Conservation (phyloP, 1,140 invertebrate species). For the Cephus cinctus region DNA sequence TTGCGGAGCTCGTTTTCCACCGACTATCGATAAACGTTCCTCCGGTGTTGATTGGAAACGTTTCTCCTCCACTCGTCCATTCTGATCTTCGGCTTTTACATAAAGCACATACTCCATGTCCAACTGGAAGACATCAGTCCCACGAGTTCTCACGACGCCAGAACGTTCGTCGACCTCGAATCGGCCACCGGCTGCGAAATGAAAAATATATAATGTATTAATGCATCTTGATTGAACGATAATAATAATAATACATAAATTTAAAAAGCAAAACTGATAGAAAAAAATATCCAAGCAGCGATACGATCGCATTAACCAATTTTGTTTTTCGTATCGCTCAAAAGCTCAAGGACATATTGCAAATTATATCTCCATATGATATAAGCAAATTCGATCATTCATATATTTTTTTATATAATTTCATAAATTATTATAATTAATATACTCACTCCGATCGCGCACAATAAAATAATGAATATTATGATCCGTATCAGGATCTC, state of each 20-base stretch:
- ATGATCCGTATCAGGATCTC: conserved; percentile 91
- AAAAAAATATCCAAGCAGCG: too few species aligned
- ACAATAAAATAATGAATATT: conserved; percentile 96
- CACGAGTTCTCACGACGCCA: conserved; percentile 88
- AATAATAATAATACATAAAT: too few species aligned
- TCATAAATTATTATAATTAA: background rate
- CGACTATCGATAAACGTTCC: conserved; percentile 88
- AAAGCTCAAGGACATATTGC: too few species aligned
- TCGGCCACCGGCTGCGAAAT: conserved; percentile 63
- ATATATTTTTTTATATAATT: conserved; percentile 9
- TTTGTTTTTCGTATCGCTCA: too few species aligned
- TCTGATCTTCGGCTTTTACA: conserved; percentile 94
- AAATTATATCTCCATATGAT: too few species aligned
- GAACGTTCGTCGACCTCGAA: conserved; percentile 91
- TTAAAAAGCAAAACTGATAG: too few species aligned
- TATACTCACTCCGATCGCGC: conserved; percentile 70
- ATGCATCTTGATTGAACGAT: too few species aligned
- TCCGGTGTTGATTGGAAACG: conserved; percentile 88
- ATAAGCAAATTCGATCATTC: too few species aligned
- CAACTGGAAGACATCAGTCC: conserved; percentile 87
- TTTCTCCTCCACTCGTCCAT: conserved; percentile 84
- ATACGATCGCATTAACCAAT: too few species aligned
- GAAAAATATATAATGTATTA: too few species aligned
- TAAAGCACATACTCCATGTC: conserved; percentile 96
- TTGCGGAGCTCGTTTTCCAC: conserved; percentile 89